phyloP scores from a whole-genome alignment of 2,797 vertebrate genomes.

The Numenius phaeopus region DNA sequence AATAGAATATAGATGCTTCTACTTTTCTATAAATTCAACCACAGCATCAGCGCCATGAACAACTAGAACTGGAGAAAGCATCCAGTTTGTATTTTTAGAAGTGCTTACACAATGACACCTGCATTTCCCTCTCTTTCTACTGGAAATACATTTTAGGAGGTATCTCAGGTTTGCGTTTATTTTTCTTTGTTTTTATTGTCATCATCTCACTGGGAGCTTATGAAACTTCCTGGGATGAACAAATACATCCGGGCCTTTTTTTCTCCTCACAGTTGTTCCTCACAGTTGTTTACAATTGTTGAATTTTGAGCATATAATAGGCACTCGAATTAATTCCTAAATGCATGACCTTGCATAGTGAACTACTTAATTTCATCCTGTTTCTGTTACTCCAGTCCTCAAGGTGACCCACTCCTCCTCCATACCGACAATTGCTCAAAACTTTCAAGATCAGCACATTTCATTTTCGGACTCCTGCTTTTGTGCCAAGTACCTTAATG shows the following conservation, averaged over 20 bases:
- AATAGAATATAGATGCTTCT: rapidly evolving
- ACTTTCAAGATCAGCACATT: background rate
- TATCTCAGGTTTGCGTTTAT: background rate
- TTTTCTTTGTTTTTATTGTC: background rate
- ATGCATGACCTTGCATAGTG: background rate
- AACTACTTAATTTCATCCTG: background rate
- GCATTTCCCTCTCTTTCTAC: background rate
- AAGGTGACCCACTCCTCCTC: constrained; percentile 18
- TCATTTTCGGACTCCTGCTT: background rate
- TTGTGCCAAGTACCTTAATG: constrained; percentile 31
- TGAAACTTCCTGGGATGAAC: background rate
- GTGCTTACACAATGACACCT: background rate
- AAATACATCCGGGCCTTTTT: background rate
- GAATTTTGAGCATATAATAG: background rate
- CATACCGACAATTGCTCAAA: background rate
- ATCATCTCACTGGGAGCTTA: background rate
- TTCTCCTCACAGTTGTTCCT: background rate
- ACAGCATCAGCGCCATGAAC: background rate
- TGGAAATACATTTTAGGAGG: background rate
- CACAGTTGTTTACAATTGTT: background rate
- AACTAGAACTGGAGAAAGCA: background rate
- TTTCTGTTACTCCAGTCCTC: background rate
- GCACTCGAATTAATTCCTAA: background rate
- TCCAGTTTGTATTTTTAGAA: background rate
- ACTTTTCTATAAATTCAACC: background rate